Evolutionary conservation across 2,888 invertebrate species (phyloP).

Genomic region (Ferrisia virgata): DNA sequence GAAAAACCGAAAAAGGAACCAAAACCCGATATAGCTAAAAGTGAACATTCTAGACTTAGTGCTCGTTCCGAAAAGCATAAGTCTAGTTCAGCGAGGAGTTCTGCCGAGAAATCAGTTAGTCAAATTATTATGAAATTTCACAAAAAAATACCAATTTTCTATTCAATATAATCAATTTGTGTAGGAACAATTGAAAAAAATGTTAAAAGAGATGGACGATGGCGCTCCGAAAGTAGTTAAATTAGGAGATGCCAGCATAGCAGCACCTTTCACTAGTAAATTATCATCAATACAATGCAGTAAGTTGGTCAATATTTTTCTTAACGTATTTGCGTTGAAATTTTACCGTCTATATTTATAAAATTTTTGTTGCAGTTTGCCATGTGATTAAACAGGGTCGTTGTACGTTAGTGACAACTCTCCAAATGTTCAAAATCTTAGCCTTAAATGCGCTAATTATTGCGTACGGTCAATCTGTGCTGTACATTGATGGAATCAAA

Average conservation of each 20-base stretch:
- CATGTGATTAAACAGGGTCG: constrained; percentile 99
- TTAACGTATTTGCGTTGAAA: too few relatives aligned
- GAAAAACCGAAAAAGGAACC: constrained; percentile 53
- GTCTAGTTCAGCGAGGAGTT: constrained; percentile 13
- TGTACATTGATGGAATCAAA: constrained; percentile 96
- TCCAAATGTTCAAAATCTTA: constrained; percentile 99
- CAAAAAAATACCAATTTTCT: not conserved
- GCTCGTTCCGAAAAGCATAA: constrained; percentile 6
- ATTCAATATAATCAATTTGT: constrained; percentile 46
- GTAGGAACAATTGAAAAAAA: constrained; percentile 60
- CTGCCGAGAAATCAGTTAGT: constrained; percentile 41
- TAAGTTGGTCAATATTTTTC: constrained; percentile 59
- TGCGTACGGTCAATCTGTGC: constrained; percentile 97
- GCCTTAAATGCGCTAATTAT: constrained; percentile 95
- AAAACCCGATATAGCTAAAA: constrained; percentile 46
- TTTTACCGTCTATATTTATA: not conserved
- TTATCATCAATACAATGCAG: constrained; percentile 92
- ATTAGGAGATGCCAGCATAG: constrained; percentile 97
- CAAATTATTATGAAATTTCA: not conserved
- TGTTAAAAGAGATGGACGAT: constrained; percentile 83
- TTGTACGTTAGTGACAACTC: constrained; percentile 96
- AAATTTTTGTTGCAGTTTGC: constrained; percentile 67
- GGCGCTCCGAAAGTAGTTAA: constrained; percentile 83
- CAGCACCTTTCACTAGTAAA: constrained; percentile 98
- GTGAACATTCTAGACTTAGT: constrained; percentile 45